Evolutionary conservation across 2,797 vertebrate species (phyloP).

Genomic region (Notolepis coatsorum): DNA sequence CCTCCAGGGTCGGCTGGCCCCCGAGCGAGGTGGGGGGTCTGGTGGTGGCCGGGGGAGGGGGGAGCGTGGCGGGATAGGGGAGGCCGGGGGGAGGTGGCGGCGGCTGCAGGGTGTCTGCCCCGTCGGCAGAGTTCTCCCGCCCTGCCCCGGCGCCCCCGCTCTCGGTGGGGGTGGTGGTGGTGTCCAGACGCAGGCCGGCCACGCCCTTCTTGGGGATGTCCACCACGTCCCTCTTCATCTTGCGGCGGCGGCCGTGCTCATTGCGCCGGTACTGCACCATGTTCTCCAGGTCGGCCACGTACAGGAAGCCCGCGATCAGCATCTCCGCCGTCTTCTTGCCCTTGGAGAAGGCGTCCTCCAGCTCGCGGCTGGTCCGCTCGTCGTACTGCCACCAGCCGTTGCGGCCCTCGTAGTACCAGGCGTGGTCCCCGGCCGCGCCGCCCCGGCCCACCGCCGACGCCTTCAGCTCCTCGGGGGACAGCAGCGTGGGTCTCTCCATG

Average conservation of each 20-base stretch:
- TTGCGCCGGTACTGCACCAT: constrained; percentile 99
- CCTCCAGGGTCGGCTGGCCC: constrained; percentile 86
- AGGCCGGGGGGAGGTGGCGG: too few relatives aligned
- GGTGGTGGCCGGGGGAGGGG: constrained; percentile 69
- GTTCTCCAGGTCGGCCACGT: constrained; percentile 97
- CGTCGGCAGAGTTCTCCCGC: constrained; percentile 93
- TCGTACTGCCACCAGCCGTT: constrained; percentile 99
- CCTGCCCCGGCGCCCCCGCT: constrained; percentile 72
- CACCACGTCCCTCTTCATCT: constrained; percentile 95
- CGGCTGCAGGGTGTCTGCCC: constrained; percentile 89
- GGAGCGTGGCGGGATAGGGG: constrained; percentile 55
- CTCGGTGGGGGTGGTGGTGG: too few relatives aligned
- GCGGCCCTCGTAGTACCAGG: constrained; percentile 98
- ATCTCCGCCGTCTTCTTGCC: constrained; percentile 99
- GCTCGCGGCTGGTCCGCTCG: constrained; percentile 96
- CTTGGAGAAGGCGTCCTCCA: constrained; percentile 97
- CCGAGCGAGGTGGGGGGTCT: constrained; percentile 86
- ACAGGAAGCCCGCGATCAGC: constrained; percentile 97
- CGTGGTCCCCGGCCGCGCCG: constrained; percentile 86
- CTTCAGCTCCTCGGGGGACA: constrained; percentile 97
- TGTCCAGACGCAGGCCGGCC: constrained; percentile 92
- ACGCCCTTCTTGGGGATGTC: constrained; percentile 99
- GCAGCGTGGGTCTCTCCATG: constrained; percentile 94
- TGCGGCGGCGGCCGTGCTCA: constrained; percentile 95
- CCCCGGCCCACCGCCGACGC: constrained; percentile 91